phyloP scores from a whole-genome alignment of 2,797 vertebrate genomes.

The Sparus aurata region DNA sequence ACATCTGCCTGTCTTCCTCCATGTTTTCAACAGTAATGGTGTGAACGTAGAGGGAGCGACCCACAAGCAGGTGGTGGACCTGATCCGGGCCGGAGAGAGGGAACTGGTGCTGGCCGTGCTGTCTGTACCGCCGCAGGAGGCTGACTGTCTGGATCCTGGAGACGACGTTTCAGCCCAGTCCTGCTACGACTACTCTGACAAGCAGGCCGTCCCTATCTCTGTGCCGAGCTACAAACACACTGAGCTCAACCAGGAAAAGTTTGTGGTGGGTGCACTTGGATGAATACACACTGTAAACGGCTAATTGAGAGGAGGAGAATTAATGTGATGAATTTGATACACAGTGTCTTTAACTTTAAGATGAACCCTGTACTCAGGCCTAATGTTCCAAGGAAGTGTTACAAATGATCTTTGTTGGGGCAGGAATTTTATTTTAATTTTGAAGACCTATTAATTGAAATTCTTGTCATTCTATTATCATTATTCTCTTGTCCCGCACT shows the following conservation, averaged over 20 bases:
- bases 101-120: constrained; percentile 94
- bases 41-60: constrained; percentile 97
- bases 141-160: constrained; percentile 92
- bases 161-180: constrained; percentile 94
- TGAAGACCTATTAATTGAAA: not conserved
- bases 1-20: constrained; percentile 1
- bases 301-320: not conserved
- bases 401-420: not conserved
- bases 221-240: constrained; percentile 98
- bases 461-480: not conserved
- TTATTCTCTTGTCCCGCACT: not conserved
- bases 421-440: not conserved
- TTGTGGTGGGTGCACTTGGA: constrained; percentile 89
- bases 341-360: not conserved
- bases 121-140: constrained; percentile 94
- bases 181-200: constrained; percentile 98
- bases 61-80: constrained; percentile 98
- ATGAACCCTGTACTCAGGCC: not conserved
- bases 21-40: constrained; percentile 86
- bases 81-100: constrained; percentile 95
- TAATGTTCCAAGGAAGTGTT: not conserved
- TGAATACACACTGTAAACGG: not conserved
- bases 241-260: constrained; percentile 95
- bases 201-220: constrained; percentile 97
- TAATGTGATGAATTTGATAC: not conserved